Conservation (phyloP, 2,797 vertebrate genomes). For the Eidolon dupreanum region DNA sequence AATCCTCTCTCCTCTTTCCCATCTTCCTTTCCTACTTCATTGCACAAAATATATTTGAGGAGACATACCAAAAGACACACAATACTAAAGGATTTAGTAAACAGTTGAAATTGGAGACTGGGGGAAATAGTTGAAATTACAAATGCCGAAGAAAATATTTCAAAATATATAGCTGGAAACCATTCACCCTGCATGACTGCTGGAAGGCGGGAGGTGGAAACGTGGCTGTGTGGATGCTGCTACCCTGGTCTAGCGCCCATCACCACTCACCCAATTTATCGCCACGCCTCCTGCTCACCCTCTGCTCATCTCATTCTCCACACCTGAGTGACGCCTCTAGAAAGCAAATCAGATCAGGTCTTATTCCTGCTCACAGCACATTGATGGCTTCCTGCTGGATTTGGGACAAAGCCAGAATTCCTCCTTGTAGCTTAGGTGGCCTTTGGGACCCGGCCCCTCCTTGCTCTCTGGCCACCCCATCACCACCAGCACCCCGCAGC, state of each 20-base stretch:
- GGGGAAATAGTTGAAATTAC: neutral
- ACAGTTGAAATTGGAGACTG: neutral
- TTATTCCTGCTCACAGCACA: neutral
- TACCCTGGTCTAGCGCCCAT: fast-evolving
- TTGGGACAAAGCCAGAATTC: neutral
- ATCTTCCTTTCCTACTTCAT: neutral
- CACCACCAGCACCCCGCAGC: too few species aligned
- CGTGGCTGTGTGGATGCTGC: fast-evolving
- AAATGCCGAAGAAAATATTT: neutral
- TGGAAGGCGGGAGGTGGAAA: neutral
- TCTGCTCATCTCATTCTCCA: neutral
- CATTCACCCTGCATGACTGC: neutral
- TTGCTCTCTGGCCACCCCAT: neutral
- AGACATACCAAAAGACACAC: neutral
- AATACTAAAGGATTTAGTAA: neutral
- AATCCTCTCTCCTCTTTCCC: neutral
- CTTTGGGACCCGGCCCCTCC: neutral
- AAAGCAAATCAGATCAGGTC: neutral
- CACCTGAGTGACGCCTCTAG: too few species aligned
- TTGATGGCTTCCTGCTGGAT: fast-evolving
- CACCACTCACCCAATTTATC: fast-evolving
- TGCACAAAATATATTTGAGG: neutral
- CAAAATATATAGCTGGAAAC: neutral
- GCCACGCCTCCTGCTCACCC: fast-evolving
- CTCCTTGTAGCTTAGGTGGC: fast-evolving